Evolutionary conservation across 2,797 vertebrate species (phyloP).

Genomic region (Rhodeus uyekii): DNA sequence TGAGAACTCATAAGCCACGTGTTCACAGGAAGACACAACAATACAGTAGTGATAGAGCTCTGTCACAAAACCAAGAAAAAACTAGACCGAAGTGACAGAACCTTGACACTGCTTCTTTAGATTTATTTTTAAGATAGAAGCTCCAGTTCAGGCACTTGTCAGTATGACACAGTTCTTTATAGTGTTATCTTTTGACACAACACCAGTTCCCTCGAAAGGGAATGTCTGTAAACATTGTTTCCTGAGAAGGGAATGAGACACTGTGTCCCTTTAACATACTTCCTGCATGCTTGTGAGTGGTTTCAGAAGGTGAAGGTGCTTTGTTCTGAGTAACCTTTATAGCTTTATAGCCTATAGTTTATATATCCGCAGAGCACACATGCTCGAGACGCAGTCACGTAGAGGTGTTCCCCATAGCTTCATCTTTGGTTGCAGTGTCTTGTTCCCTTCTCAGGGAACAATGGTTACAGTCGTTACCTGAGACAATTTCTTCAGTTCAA

Average conservation of each 20-base stretch:
- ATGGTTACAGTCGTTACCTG: too few relatives aligned
- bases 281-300: not conserved
- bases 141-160: not conserved
- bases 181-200: not conserved
- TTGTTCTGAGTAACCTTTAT: not conserved
- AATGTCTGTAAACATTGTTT: not conserved
- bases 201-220: not conserved
- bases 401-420: not conserved
- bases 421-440: not conserved
- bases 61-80: too few relatives aligned
- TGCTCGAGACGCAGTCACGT: not conserved
- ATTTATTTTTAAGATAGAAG: too few relatives aligned
- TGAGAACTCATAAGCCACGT: too few relatives aligned
- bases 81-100: too few relatives aligned
- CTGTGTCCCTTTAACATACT: not conserved
- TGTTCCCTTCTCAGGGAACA: not conserved
- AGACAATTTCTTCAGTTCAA: too few relatives aligned
- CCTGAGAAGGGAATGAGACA: not conserved
- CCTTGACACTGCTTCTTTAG: not conserved
- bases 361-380: too few relatives aligned
- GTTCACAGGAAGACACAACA: too few relatives aligned
- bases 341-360: too few relatives aligned
- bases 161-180: not conserved
- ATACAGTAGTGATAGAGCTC: too few relatives aligned
- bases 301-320: not conserved